Evolutionary conservation across 2,797 vertebrate genomes (phyloP).

Genomic region (Rousettus madagascariensis): DNA sequence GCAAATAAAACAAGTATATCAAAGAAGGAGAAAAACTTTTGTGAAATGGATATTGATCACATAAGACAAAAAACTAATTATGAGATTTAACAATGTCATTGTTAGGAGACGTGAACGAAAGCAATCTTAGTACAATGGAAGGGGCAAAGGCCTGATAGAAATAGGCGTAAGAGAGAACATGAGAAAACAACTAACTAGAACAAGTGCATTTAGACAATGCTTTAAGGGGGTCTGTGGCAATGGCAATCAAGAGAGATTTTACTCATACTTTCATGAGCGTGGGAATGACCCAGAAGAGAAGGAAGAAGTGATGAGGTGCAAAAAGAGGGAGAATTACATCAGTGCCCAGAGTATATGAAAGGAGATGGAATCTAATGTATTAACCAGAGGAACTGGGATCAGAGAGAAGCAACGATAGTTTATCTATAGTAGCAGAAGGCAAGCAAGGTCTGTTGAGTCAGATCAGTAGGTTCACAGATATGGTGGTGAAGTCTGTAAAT

Average conservation of each 20-base stretch:
- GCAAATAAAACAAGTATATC: conserved; percentile 2
- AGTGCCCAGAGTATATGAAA: background rate
- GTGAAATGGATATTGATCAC: background rate
- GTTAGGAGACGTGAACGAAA: background rate
- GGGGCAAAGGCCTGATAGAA: background rate
- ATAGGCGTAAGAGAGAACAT: background rate
- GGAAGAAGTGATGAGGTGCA: background rate
- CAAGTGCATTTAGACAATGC: background rate
- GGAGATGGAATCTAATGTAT: background rate
- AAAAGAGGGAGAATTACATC: background rate
- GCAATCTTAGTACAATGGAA: background rate
- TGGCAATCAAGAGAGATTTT: background rate
- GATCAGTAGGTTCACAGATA: background rate
- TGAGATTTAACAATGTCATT: background rate
- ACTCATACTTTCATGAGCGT: background rate
- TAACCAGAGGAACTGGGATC: background rate
- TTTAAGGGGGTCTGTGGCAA: background rate
- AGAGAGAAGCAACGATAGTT: background rate
- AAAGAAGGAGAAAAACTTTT: conserved; percentile 21
- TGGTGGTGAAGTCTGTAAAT: background rate
- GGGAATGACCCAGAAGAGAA: background rate
- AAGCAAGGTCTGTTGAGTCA: background rate
- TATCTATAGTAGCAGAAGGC: background rate
- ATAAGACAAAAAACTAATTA: background rate
- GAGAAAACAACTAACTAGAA: conserved; percentile 30